Evolutionary conservation across 2,113 vertebrate species (phyloP), one percentile per base, ranked within the genome.

Genomic region (Hassar affinis): DNA sequence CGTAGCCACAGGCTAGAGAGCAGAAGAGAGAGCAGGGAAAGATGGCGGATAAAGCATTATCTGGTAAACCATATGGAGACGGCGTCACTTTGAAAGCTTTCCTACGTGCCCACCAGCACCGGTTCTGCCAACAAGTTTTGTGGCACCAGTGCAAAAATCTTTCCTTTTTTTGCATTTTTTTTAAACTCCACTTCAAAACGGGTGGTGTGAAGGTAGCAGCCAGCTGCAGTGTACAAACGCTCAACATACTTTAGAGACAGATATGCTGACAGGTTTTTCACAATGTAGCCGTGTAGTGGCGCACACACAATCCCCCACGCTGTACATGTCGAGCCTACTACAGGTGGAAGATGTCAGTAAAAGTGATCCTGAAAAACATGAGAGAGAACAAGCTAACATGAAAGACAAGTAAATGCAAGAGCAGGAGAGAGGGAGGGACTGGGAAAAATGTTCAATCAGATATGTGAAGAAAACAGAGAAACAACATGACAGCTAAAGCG

Each of bases 1-100:
- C 91, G 94, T 96, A 96, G 97, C 97, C 97, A 97, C 94, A 89
- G 97, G 97, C 96, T 92, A 97, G 93, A 93, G 94, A 95, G 94
- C 94, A 91, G 93, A 57, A 95, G 95, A 86, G 91, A 95, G 95
- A 93, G 93, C 93, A 93, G 92, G 94, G 86, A 91, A 95, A 95
- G 94, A 96, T 92, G 94, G 92, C 82, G 94, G 95, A 95, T 96
- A 94, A 96, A 96, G 95, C 95, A 96, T 96, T 96, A 97, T 96
- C 95, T 81, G 91, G 87, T 83, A 88, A 94, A 95, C 94, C 96
- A 96, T 95, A 97, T 96, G 96, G 96, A 95, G 95, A 95, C 92
- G 93, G 93, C 93, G 92, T 80, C 87, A 93, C 94, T 97, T 97
- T 97, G 95, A 97, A 96, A 95, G 88, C 91, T 92, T 83, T 88